Base-by-base conservation (phyloP, 2,888 invertebrate species). In the Malthinus flaveolus region DNA sequence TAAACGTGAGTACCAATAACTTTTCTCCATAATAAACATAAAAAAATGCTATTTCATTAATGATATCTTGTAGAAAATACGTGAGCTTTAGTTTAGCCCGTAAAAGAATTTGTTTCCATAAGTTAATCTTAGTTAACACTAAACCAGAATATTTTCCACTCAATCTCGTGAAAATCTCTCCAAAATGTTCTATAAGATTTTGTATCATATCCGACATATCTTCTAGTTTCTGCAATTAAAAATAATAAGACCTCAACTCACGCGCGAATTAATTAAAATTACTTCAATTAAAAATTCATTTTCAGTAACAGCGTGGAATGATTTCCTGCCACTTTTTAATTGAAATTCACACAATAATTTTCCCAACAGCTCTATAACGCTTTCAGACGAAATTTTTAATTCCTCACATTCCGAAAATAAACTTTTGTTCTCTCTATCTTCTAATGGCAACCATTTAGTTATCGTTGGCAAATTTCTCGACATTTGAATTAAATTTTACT, bases 21-120 rank as follows among this genome's bases (percentile, higher is more conserved):
- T 81, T 81, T 67, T 85, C 82, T 1, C 83, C 81, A 66, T 84
- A 84, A 71, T 84, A 83, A 66, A 85, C 79, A 70, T 83, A 84
- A 23, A 85, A 72, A 68, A 81, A 82, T 7, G 81, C 81, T 66
- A 84, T 82, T 32, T 84, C 82, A 15, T 73, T 74, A 48, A 85
- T 81, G n/a, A 85, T 79, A 48, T 80, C 81, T 55, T 81, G 79
- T 48, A 84, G 74, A 44, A 83, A 78, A 71, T 83, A 85, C 59
- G 82, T 76, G 74, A 86, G 78, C 66, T 83, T 81, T 67, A 85
- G 79, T 65, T 85, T 79, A 46, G 77, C 76, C 71, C 80, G 80
- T 75, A 84, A 84, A 55, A 86, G 70, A 54, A 79, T 78, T 65
- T 82, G 79, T 68, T 81, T 83, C 70, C 82, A 82, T 66, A 82